Evolutionary conservation across 2,888 invertebrate species (phyloP), one percentile per base, ranked within the genome.

Genomic region (Quadroppia sp.): DNA sequence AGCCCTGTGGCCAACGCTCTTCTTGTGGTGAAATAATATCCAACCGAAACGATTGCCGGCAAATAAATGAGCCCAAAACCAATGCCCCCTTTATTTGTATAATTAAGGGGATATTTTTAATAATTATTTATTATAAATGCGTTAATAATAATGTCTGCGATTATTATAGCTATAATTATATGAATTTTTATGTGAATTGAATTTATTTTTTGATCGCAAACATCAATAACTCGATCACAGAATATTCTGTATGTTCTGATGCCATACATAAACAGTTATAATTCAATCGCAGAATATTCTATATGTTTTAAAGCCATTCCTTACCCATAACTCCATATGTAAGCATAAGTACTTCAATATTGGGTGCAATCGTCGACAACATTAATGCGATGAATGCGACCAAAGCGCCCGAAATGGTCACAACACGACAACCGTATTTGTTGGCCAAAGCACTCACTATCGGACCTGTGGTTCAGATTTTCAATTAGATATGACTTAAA

Each of bases 21-120:
- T 80, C 92, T 91, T 67, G 94, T 92, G 84, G 97, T 96, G 84
- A 98, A 98, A 85, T 97, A 97, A 84, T 95, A 95, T 7, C 95
- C 94, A 32, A 97, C 96, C 73, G 93, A 93, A 15, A 97, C 96
- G 50, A 98, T 96, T 1, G 97, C 96, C 0, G 97, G 97, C 67
- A 98, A 86, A 83, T 94, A 95, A 80, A 94, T 92, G 85, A 94
- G 88, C 77, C 94, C 94, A 81, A 94, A 92, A 28, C 94, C 94
- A 79, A 94, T 88, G 77, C 94, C 92, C 30, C 74, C 73, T 71
- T 42, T n/a, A 61, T 61, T 28, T 36, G 56, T n/a, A n/a, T n/a
- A n/a, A n/a, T n/a, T n/a, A n/a, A n/a, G n/a, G n/a, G n/a, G n/a
- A n/a, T n/a, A n/a, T n/a, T n/a, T n/a, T n/a, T n/a, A n/a, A n/a